phyloP scores from a whole-genome alignment of 2,113 vertebrate genomes.

The Cyanoderma ruficeps region DNA sequence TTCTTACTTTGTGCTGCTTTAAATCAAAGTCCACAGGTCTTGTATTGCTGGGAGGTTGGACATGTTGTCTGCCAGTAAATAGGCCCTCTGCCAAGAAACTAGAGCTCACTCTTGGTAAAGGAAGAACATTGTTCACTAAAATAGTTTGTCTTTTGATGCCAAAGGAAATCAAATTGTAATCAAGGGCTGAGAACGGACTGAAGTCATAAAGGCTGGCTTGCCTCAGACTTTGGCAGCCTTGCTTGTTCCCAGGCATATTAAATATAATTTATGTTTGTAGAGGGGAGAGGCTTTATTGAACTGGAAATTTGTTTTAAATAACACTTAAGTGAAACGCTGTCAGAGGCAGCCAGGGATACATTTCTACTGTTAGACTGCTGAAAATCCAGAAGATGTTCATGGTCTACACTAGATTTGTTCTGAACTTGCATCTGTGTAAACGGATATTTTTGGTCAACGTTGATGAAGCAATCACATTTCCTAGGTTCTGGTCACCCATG shows the following conservation, averaged over 20 bases:
- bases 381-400: neutral
- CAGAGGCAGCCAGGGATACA: neutral
- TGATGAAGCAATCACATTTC: neutral
- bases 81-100: slow-evolving; percentile 70
- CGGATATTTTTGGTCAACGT: neutral
- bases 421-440: neutral
- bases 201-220: slow-evolving; percentile 83
- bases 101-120: slow-evolving; percentile 77
- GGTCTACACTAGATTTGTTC: neutral
- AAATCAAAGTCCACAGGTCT: slow-evolving; percentile 45
- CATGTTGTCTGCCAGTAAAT: slow-evolving; percentile 64
- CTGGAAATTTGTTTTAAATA: slow-evolving; percentile 76
- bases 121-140: slow-evolving; percentile 94
- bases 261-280: slow-evolving; percentile 76
- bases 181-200: slow-evolving; percentile 83
- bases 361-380: slow-evolving; percentile 6
- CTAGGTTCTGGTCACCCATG: neutral
- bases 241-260: slow-evolving; percentile 81
- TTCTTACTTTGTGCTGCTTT: slow-evolving; percentile 48
- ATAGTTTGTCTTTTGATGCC: slow-evolving; percentile 88
- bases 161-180: slow-evolving; percentile 89
- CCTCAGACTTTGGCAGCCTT: slow-evolving; percentile 77
- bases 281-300: slow-evolving; percentile 70
- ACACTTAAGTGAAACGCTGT: slow-evolving; percentile 48
- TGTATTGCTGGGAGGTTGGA: slow-evolving; percentile 57